Conservation (phyloP, 2,113 vertebrate genomes). For the Himantopus leucocephalus region DNA sequence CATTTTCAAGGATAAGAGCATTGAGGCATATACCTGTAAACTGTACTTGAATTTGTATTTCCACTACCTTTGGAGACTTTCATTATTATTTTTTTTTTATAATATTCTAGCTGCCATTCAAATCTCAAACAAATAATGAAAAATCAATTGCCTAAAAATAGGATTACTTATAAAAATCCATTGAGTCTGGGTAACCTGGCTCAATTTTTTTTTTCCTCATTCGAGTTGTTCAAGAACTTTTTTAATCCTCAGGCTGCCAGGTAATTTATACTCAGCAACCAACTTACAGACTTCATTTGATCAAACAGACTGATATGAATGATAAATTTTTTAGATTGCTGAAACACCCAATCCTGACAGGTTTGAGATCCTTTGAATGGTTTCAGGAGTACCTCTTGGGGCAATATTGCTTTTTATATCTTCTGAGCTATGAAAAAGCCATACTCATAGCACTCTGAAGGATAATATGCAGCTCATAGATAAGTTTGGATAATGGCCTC, state of each 20-base stretch:
- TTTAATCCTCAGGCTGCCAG: neutral
- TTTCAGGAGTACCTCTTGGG: neutral
- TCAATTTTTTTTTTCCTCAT: neutral
- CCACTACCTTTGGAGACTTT: neutral
- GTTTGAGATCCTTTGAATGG: neutral
- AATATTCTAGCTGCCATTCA: slow-evolving; percentile 31
- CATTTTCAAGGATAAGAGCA: neutral
- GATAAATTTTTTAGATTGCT: neutral
- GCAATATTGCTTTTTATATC: neutral
- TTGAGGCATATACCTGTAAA: neutral
- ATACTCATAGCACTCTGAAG: neutral
- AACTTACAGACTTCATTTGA: neutral
- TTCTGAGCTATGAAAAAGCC: neutral
- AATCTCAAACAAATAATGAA: slow-evolving; percentile 41
- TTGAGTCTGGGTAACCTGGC: neutral
- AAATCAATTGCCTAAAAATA: slow-evolving; percentile 26
- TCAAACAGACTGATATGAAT: slow-evolving; percentile 1
- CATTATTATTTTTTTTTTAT: neutral
- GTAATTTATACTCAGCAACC: slow-evolving; percentile 4
- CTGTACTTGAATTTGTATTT: neutral
- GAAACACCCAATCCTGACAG: neutral
- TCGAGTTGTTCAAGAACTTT: neutral
- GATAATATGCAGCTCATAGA: neutral
- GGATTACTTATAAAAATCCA: slow-evolving; percentile 1
- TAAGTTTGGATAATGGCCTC: neutral